Percentiles rank a stretch among this genome's conserved stretches.
phyloP scores from a whole-genome alignment of 2,113 vertebrate genomes.

The Hydrochoerus hydrochaeris region DNA sequence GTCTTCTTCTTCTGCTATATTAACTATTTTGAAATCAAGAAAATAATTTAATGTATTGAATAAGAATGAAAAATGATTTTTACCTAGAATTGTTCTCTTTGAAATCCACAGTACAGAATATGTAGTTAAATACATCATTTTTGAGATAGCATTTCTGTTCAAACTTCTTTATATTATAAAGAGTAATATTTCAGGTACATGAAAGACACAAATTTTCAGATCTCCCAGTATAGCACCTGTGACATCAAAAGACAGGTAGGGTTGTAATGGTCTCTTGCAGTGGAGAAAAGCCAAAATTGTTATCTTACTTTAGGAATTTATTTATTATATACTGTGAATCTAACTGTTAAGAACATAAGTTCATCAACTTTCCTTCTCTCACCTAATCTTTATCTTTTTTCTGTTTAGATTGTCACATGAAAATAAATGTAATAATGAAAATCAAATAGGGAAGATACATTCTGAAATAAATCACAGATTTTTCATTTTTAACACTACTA shows the following conservation, averaged over 20 bases:
- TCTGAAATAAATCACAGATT: not conserved
- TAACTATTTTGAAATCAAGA: slow-evolving; percentile 48
- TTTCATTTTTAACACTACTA: not conserved
- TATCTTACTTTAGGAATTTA: not conserved
- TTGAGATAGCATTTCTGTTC: not conserved
- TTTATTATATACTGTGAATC: not conserved
- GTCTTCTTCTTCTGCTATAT: not conserved
- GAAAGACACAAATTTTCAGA: not conserved
- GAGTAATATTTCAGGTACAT: not conserved
- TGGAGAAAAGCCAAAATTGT: not conserved
- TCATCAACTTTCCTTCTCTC: not conserved
- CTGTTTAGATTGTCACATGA: not conserved
- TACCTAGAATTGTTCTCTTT: not conserved
- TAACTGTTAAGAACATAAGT: not conserved
- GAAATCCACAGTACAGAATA: not conserved
- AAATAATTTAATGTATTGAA: slow-evolving; percentile 15
- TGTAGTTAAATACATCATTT: not conserved
- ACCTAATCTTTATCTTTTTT: not conserved
- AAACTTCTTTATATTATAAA: not conserved
- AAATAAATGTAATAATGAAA: slow-evolving; percentile 28
- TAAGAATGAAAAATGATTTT: not conserved
- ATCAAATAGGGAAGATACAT: not conserved
- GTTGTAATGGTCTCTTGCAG: too few species aligned
- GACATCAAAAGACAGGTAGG: not conserved
- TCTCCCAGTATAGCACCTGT: not conserved